Conservation (phyloP, 2,888 invertebrate genomes). For the Temnothorax ravouxi region DNA sequence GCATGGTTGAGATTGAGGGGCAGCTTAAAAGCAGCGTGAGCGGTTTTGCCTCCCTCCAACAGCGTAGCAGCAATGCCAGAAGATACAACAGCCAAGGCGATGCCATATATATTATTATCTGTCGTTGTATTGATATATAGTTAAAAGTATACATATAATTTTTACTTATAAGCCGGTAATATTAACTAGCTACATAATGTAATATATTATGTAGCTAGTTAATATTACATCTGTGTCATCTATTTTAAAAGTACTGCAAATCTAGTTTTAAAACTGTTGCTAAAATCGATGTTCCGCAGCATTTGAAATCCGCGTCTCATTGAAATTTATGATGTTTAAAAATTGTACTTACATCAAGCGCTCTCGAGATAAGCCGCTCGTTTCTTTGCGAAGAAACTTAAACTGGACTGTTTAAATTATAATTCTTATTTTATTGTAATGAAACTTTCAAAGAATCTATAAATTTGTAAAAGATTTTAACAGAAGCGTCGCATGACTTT, state of each 20-base stretch:
- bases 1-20: too few relatives aligned
- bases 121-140: background rate
- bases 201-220: background rate
- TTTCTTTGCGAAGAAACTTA: background rate
- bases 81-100: too few relatives aligned
- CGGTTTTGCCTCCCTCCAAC: too few relatives aligned
- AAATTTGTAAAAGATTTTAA: background rate
- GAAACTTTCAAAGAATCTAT: background rate
- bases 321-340: constrained; percentile 18
- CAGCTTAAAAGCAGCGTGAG: too few relatives aligned
- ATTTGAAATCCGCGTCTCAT: constrained; percentile 20
- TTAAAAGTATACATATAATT: background rate
- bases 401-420: background rate
- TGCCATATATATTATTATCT: background rate
- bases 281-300: constrained; percentile 5
- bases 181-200: background rate
- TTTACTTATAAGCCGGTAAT: background rate
- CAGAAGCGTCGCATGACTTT: background rate
- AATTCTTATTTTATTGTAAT: background rate
- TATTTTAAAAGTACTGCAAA: constrained; percentile 23
- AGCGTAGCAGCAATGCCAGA: too few relatives aligned
- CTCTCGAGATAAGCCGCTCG: background rate
- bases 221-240: constrained; percentile 6
- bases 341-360: background rate
- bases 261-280: constrained; percentile 3